Conservation (phyloP, 2,888 invertebrate species). For the Mesochorus sp. region DNA sequence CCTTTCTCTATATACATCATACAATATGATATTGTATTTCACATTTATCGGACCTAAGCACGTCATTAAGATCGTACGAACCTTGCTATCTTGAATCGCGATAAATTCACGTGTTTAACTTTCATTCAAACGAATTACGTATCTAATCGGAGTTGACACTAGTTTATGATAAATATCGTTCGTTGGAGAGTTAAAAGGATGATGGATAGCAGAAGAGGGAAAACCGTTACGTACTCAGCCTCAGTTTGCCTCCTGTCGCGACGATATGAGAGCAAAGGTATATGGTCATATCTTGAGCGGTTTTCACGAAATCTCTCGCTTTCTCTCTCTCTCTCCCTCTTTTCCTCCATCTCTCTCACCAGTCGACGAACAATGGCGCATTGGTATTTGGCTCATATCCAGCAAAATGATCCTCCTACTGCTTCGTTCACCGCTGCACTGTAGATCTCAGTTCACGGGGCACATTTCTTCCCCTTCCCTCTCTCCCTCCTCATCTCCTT, state of each 20-base stretch:
- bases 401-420: slow-evolving; percentile 42
- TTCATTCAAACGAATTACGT: neutral
- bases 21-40: too few relatives aligned
- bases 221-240: neutral
- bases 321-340: neutral
- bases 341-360: neutral
- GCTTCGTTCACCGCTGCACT: slow-evolving; percentile 22
- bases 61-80: neutral
- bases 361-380: slow-evolving; percentile 62
- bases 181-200: slow-evolving; percentile 3
- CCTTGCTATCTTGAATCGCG: neutral
- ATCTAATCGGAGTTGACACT: slow-evolving; percentile 8
- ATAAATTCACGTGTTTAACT: neutral
- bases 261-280: neutral
- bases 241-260: slow-evolving; percentile 28
- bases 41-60: too few relatives aligned
- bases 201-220: neutral
- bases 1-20: neutral
- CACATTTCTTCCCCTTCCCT: slow-evolving; percentile 3
- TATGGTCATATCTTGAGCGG: slow-evolving; percentile 38
- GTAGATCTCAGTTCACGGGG: slow-evolving; percentile 38
- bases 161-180: slow-evolving; percentile 5
- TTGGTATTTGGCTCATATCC: slow-evolving; percentile 63
- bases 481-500: too few relatives aligned
- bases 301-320: slow-evolving; percentile 39